Conservation (phyloP, 2,888 invertebrate species). For the Heteropelma amictum region DNA sequence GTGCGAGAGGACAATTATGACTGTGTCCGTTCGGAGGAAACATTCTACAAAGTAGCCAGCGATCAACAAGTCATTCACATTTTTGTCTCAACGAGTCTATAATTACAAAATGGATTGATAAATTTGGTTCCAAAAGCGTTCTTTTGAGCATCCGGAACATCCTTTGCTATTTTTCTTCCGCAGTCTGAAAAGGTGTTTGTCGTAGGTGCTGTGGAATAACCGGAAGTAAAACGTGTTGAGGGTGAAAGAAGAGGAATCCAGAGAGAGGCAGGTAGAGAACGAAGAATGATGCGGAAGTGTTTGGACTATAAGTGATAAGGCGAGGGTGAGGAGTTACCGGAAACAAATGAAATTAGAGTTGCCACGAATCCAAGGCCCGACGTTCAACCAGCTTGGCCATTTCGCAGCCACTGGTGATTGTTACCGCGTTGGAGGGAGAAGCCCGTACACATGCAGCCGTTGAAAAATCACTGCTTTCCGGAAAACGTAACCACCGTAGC, state of each 20-base stretch:
- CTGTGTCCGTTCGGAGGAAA: too few relatives aligned
- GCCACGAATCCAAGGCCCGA: slow-evolving; percentile 62
- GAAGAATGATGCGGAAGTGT: slow-evolving; percentile 11
- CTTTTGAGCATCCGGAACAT: too few relatives aligned
- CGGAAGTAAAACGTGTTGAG: slow-evolving; percentile 34
- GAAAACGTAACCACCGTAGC: slow-evolving; percentile 50
- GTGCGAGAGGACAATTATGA: too few relatives aligned
- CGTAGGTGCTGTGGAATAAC: not conserved
- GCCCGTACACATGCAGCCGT: slow-evolving; percentile 51
- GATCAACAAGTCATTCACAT: too few relatives aligned
- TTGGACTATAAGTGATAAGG: not conserved
- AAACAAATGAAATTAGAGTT: slow-evolving; percentile 70
- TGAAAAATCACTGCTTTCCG: slow-evolving; percentile 72
- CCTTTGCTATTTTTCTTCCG: too few relatives aligned
- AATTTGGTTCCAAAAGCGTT: too few relatives aligned
- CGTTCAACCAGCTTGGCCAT: slow-evolving; percentile 1
- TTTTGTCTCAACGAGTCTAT: too few relatives aligned
- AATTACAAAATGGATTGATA: too few relatives aligned
- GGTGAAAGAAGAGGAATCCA: not conserved
- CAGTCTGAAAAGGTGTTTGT: not conserved
- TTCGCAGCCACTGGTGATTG: slow-evolving; percentile 19
- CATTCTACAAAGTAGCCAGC: too few relatives aligned
- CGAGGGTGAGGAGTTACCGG: slow-evolving; percentile 35
- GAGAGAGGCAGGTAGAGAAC: not conserved
- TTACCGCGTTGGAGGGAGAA: slow-evolving; percentile 14